Evolutionary conservation across 2,113 vertebrate genomes (phyloP), one percentile per base, ranked within the genome.

Genomic region (Gymnogyps californianus): DNA sequence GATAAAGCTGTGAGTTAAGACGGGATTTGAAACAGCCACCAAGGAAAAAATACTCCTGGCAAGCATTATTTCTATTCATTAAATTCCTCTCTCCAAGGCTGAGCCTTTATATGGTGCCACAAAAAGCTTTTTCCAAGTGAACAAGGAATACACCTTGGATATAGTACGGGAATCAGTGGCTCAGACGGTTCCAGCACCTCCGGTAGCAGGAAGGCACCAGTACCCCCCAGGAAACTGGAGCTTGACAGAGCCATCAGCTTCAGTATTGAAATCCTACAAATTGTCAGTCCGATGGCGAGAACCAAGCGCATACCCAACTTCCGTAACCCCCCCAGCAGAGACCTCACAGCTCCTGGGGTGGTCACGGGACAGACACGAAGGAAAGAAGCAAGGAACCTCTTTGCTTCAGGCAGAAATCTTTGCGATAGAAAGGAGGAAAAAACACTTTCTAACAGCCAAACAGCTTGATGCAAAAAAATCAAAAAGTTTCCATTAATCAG

Each of bases 101-200:
- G 13, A 88, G 66, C 34, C 52, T 77, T 32, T 32, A 22, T 3
- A 36, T 1, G 7, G 31, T 51, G 58, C 55, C 36, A 49, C 26
- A 51, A 47, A 38, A 92, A 47, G 10, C 4, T 71, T 40, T 25
- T 54, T 38, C 31, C n/a, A 22, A 21, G 34, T 5, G 31, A 85
- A 61, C 6, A 49, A 38, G n/a, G 42, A 64, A 58, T 5, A 18
- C 21, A 14, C 36, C n/a, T 31, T 29, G 49, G 76, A n/a, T 26
- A 13, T 2, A 7, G 31, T 0, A 54, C 0, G 7, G 25, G 64
- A 65, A 64, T 3, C 9, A 32, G 28, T 0, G 0, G 62, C 38
- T 75, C 55, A 7, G 40, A 28, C 0, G 1, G 11, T 44, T 57
- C n/a, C 58, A 82, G 52, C 13, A 20, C 18, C 52, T 62, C 24